Evolutionary conservation across 2,797 vertebrate genomes (phyloP).

Genomic region (Neosalanx taihuensis): DNA sequence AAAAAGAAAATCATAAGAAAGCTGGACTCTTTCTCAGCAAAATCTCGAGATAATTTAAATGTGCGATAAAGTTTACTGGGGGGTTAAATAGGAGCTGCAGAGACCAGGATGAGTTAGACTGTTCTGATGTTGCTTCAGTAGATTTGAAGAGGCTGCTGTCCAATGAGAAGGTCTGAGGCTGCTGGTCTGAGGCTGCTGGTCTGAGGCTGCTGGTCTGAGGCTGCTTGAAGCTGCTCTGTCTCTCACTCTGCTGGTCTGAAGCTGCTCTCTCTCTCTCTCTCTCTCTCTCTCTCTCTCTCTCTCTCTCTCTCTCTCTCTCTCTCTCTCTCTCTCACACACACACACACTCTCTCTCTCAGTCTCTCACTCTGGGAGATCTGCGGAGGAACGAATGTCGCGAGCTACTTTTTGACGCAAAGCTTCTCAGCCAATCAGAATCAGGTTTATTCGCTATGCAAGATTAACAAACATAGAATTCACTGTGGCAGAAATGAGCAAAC

Average conservation of each 20-base stretch:
- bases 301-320: too few relatives aligned
- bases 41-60: constrained; percentile 40
- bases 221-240: constrained; percentile 72
- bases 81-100: constrained; percentile 61
- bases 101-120: constrained; percentile 71
- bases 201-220: constrained; percentile 74
- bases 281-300: too few relatives aligned
- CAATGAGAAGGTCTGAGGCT: constrained; percentile 78
- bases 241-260: constrained; percentile 78
- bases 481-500: too few relatives aligned
- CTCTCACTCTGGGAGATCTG: too few relatives aligned
- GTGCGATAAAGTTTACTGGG: constrained; percentile 50
- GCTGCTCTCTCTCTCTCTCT: too few relatives aligned
- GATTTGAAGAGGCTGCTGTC: constrained; percentile 77
- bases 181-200: constrained; percentile 44
- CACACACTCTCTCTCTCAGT: too few relatives aligned
- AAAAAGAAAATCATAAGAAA: constrained; percentile 37
- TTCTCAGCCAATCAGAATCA: constrained; percentile 85
- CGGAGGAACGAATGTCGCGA: constrained; percentile 88
- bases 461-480: too few relatives aligned
- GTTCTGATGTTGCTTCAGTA: constrained; percentile 72
- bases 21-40: constrained; percentile 46
- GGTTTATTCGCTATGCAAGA: too few relatives aligned
- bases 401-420: constrained; percentile 97
- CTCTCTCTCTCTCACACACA: too few relatives aligned